Evolutionary conservation across 1,140 invertebrate genomes (phyloP).

Genomic region (Drosophila bocki): DNA sequence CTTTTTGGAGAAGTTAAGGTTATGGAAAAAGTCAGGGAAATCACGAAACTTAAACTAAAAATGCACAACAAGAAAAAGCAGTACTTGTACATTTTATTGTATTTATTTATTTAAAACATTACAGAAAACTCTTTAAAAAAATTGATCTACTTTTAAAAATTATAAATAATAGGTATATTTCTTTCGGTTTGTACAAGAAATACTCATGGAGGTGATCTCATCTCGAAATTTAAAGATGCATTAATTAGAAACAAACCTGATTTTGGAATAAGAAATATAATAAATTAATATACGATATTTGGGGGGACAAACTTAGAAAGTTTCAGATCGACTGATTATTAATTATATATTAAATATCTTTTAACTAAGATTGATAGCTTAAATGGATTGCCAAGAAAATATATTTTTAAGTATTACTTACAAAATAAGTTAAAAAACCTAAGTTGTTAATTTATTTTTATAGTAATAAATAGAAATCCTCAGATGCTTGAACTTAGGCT

Average conservation of each 20-base stretch:
- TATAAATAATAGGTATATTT: neutral
- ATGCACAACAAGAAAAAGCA: neutral
- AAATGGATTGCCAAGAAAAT: neutral
- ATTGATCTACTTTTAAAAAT: neutral
- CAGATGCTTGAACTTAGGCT: neutral
- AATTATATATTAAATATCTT: neutral
- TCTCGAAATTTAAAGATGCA: slow-evolving; percentile 2
- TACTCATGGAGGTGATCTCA: slow-evolving; percentile 14
- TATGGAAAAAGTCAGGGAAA: slow-evolving; percentile 27
- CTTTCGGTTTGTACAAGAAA: neutral
- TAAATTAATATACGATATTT: slow-evolving; percentile 1
- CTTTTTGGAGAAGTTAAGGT: slow-evolving; percentile 11
- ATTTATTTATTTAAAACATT: neutral
- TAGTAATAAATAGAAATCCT: neutral
- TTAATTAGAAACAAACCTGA: slow-evolving; percentile 30
- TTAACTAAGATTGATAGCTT: neutral
- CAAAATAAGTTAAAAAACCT: neutral
- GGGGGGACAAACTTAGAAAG: slow-evolving; percentile 10
- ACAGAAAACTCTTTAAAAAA: neutral
- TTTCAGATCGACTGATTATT: neutral
- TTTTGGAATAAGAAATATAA: slow-evolving; percentile 12
- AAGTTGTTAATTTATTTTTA: neutral
- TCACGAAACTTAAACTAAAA: slow-evolving; percentile 16
- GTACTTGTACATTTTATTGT: too few relatives aligned
- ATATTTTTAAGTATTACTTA: neutral